Evolutionary conservation across 2,797 vertebrate genomes (phyloP), one percentile per base, ranked within the genome.

Genomic region (Sebastolobus altivelis): DNA sequence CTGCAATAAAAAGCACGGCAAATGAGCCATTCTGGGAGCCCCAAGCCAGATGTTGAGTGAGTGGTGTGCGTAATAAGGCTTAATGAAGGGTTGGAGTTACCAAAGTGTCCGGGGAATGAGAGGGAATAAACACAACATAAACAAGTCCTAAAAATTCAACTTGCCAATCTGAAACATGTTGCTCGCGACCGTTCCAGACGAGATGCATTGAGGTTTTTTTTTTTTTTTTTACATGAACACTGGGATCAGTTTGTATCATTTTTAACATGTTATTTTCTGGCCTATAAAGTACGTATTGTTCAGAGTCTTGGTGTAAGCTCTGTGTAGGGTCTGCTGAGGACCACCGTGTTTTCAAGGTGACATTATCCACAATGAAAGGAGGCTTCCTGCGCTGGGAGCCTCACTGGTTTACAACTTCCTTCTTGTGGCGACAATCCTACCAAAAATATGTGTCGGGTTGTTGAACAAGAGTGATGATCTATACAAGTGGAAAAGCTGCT

Each of bases 391-490:
- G 88, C 85, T 81, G 93, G 93, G 93, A 95, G 90, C 83, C 90
- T 93, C 90, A 94, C 90, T 79, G 81, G 86, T 95, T 96, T 96
- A 96, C 94, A 95, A 95, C 95, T 96, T 96, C 95, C 95, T 96
- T 96, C 95, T 96, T 91, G 94, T 95, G 95, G 93, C 75, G 93
- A 96, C 94, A 96, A 91, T 94, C 89, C 85, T 70, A 76, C 88
- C 91, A 87, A 93, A 52, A 95, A 95, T 93, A 95, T 83, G 89
- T 95, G 94, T 93, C 90, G 92, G 91, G 85, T 87, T 94, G 95
- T 92, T 93, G 94, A 95, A 87, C 85, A 92, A 90, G 89, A 94
- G 94, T 93, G 94, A 94, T 93, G 94, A 95, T 85, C 83, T 77
- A 27, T 7, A 59, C 66, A 80, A 84, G 66, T 72, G 82, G 77